Conservation (phyloP, 2,113 vertebrate genomes). For the Dromiciops gliroides region DNA sequence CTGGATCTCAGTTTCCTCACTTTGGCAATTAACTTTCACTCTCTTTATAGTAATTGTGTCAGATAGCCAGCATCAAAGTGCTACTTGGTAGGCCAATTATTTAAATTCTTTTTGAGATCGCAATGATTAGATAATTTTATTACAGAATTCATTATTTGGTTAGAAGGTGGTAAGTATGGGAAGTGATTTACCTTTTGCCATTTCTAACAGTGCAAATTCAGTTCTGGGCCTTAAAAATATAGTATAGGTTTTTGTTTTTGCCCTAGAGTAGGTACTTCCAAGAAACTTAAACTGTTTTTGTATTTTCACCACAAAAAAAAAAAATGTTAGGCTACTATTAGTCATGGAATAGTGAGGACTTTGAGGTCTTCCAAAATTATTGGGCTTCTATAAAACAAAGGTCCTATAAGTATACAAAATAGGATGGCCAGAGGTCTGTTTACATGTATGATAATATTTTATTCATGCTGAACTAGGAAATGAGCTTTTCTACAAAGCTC, state of each 20-base stretch:
- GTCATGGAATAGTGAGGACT: neutral
- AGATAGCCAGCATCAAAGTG: neutral
- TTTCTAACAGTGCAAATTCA: neutral
- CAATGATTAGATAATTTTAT: neutral
- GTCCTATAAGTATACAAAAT: neutral
- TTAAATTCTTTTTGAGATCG: neutral
- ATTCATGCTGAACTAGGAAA: neutral
- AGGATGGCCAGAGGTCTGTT: neutral
- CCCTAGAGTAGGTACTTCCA: neutral
- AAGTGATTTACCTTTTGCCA: neutral
- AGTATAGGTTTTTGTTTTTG: neutral
- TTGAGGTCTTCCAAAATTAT: neutral
- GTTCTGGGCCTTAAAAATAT: neutral
- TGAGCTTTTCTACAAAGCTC: neutral
- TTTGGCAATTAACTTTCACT: neutral
- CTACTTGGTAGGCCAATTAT: neutral
- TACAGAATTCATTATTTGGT: neutral
- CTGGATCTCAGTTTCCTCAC: neutral
- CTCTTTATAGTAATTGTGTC: neutral
- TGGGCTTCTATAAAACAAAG: neutral
- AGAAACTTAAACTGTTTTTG: neutral
- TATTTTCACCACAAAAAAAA: neutral
- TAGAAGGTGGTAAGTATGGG: neutral
- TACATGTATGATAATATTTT: neutral
- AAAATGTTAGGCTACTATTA: neutral